A percentile compares a stretch with the other conserved stretches of the same genome.
These are phyloP conservation scores for Armadillidium nasatum DNA, from an alignment of 1,140 invertebrate genomes.

Conservation along the genomic window DNA sequence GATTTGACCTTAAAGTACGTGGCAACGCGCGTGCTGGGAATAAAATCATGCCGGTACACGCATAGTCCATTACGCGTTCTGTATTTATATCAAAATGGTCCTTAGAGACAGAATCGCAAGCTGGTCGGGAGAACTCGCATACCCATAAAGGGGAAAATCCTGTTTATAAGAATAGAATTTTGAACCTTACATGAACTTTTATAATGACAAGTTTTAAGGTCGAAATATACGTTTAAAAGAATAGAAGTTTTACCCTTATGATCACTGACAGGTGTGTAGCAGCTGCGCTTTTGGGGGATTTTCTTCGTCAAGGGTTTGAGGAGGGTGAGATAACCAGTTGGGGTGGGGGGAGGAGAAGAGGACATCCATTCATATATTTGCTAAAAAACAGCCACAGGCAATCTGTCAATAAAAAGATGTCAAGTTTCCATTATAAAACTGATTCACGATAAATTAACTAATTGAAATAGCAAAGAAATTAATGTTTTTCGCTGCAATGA, in stretches of 20 bases:
- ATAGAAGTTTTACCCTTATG: neutral
- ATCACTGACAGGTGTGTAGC: neutral
- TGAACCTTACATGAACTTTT: neutral
- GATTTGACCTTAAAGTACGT: slow-evolving; percentile 10
- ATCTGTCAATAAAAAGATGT: no score
- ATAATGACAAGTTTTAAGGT: neutral
- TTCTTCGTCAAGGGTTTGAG: neutral
- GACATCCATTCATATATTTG: no score
- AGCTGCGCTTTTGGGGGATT: neutral
- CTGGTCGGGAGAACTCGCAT: neutral
- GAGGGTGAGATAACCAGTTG: no score
- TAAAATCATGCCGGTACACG: slow-evolving; percentile 3
- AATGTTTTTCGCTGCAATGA: no score
- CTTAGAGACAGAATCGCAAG: neutral
- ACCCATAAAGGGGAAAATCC: neutral
- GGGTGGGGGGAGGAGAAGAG: no score
- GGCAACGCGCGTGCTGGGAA: slow-evolving; percentile 1
- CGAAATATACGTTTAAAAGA: neutral
- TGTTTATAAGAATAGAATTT: neutral
- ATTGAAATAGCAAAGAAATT: no score
- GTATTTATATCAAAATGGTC: neutral
- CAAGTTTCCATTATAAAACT: no score
- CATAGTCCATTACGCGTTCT: neutral
- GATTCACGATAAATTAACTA: no score
- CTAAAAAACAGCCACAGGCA: no score